A percentile compares a stretch with the other conserved stretches of the same genome.
These are phyloP conservation scores for Harpalus rufipes DNA, from an alignment of 2,888 invertebrate species.

Conservation along the genomic window DNA sequence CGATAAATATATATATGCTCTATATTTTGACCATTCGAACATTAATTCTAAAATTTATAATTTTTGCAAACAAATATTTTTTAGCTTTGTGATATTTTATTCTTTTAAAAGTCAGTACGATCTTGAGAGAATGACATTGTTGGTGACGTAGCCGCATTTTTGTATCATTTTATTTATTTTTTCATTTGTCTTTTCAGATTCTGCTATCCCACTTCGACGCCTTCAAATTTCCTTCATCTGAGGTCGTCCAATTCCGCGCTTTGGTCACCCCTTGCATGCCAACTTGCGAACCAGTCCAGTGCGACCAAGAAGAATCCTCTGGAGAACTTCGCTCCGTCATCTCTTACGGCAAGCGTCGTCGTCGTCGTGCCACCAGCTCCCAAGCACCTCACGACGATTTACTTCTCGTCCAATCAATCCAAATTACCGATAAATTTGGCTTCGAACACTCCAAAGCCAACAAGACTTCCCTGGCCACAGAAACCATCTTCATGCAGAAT, in stretches of 20 bases:
- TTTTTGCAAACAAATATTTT: too few species aligned
- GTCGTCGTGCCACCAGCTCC: constrained; percentile 80
- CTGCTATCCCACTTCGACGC: constrained; percentile 95
- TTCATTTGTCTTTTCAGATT: constrained; percentile 79
- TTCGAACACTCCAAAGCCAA: constrained; percentile 84
- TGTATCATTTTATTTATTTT: neutral
- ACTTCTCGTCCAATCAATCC: constrained; percentile 93
- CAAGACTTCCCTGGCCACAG: constrained; percentile 79
- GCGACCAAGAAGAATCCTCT: constrained; percentile 90
- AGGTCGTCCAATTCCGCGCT: constrained; percentile 97
- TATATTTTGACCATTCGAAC: too few species aligned
- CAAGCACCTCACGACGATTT: constrained; percentile 85
- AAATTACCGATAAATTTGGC: constrained; percentile 95
- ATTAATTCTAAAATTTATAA: too few species aligned
- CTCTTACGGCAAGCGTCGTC: constrained; percentile 90
- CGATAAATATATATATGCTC: too few species aligned
- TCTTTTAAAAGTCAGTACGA: too few species aligned
- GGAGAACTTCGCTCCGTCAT: constrained; percentile 90
- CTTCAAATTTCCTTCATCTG: constrained; percentile 97
- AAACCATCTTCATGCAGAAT: constrained; percentile 86
- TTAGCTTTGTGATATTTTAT: too few species aligned
- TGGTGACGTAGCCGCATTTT: too few species aligned
- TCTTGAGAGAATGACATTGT: too few species aligned
- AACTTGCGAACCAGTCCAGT: constrained; percentile 94
- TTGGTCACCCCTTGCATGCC: constrained; percentile 97